Evolutionary conservation across 2,888 invertebrate genomes (phyloP), one percentile per base, ranked within the genome.

Genomic region (Argynnis bischoffii): DNA sequence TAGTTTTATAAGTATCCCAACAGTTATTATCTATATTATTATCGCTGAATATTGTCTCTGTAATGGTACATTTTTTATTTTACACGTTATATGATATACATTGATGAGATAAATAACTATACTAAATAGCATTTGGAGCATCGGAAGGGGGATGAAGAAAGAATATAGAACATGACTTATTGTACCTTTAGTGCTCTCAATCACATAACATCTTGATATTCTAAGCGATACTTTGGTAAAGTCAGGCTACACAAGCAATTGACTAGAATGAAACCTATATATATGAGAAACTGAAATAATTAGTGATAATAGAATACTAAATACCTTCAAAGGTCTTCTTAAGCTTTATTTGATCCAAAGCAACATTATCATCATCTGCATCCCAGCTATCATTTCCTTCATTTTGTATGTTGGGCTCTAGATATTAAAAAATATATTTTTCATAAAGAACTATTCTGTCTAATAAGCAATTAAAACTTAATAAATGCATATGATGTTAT

Each of bases 311-410:
- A 50, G n/a, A 50, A 50, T 14, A 51, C 8, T 47, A 55, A 61
- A 51, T 59, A 68, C 64, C 66, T 51, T 64, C 41, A 31, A 65
- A 59, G 51, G 65, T 64, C 53, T 69, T 67, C 6, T 69, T 72
- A 15, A 67, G 61, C 50, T 75, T 76, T 51, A 75, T 71, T 26
- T 75, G 69, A 21, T 50, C 69, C 0, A 74, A 65, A 2, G 63
- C 65, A 0, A 85, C 63, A 69, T 88, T 86, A 65, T 89, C 87
- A 76, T 91, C 92, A 11, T 89, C 88, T 2, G 84, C 87, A 75
- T 91, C 88, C 91, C 92, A 91, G 54, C 78, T 77, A 63, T 79
- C 81, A n/a, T 86, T 85, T 69, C 80, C 77, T 31, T 75, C 76
- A 70, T 75, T 76, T 15, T 81, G 80, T 67, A 73, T 15, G 53